Evolutionary conservation across 2,888 invertebrate species (phyloP), one percentile per base, ranked within the genome.

Genomic region (Morinoia aosen): DNA sequence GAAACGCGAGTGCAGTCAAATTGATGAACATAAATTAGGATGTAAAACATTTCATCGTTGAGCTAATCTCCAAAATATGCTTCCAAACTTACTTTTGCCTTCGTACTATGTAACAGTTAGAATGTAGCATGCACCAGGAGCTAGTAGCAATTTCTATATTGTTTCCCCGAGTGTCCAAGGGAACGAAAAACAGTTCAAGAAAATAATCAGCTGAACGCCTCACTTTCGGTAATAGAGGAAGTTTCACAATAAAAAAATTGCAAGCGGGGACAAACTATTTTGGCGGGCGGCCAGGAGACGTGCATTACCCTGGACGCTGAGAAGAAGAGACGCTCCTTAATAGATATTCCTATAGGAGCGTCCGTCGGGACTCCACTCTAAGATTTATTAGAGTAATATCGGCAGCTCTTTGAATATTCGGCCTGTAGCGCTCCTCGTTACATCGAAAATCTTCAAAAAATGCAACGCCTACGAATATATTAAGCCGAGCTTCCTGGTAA

Each of bases 341-440:
- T 93, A 93, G 93, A 93, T 48, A 93, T 93, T 93, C 93, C 19
- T 93, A 57, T 93, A 33, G 93, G 57, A 56, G 93, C 93, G 93
- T 93, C 93, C 93, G 57, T 93, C 93, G 93, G 93, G 93, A 93
- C 57, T 93, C 19, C 93, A 57, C 93, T 57, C 93, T 93, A 93
- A 93, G 93, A 93, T 93, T 93, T 93, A 93, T 93, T 93, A 93
- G 93, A 56, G 93, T 93, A 93, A 93, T 93, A 93, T 93, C 93
- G 93, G 93, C 93, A 93, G 93, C 93, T 93, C 93, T 93, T 93
- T 93, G 93, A 93, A 93, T 93, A 93, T 93, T 93, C 93, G 93
- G 93, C 93, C 93, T 57, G 57, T 93, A 93, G 93, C 93, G n/a
- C 57, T 48, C 14, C 93, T 57, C 57, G 57, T 56, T 57, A 93